Conservation (phyloP, 2,888 invertebrate species). For the Ctenicera cuprea region DNA sequence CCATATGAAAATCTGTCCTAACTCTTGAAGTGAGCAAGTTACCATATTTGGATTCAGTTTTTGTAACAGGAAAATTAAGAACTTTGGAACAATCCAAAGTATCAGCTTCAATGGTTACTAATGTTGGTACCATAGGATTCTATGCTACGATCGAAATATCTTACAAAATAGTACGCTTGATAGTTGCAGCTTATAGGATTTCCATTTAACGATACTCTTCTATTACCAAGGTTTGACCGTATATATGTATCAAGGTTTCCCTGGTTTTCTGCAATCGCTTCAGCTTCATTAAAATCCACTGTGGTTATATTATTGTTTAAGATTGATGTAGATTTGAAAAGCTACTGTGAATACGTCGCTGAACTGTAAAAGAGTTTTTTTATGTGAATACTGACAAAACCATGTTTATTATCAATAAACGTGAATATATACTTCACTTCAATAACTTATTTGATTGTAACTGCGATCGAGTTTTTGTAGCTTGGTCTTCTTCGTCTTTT, state of each 20-base stretch:
- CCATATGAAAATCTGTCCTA: constrained; percentile 73
- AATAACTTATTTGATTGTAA: too few relatives aligned
- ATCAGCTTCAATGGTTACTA: constrained; percentile 55
- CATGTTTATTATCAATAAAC: too few relatives aligned
- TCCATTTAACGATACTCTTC: constrained; percentile 72
- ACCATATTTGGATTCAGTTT: constrained; percentile 72
- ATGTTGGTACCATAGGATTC: constrained; percentile 61
- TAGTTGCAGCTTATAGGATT: constrained; percentile 82
- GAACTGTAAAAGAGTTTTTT: too few relatives aligned
- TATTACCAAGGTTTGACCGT: constrained; percentile 56
- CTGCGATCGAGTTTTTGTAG: too few relatives aligned
- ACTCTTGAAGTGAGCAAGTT: constrained; percentile 71
- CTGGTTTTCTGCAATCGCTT: constrained; percentile 61
- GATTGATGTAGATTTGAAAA: constrained; percentile 71
- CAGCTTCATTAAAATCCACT: constrained; percentile 69
- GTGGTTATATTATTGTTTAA: constrained; percentile 75
- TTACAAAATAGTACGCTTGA: constrained; percentile 74
- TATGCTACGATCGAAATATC: constrained; percentile 73
- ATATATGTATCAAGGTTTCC: constrained; percentile 52
- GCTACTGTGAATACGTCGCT: constrained; percentile 58
- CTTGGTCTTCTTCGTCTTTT: too few relatives aligned
- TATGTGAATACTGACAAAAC: too few relatives aligned
- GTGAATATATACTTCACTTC: too few relatives aligned
- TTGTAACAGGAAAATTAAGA: constrained; percentile 61
- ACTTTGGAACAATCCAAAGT: constrained; percentile 71